Conservation (phyloP, 2,113 vertebrate genomes). For the Labrus mixtus region DNA sequence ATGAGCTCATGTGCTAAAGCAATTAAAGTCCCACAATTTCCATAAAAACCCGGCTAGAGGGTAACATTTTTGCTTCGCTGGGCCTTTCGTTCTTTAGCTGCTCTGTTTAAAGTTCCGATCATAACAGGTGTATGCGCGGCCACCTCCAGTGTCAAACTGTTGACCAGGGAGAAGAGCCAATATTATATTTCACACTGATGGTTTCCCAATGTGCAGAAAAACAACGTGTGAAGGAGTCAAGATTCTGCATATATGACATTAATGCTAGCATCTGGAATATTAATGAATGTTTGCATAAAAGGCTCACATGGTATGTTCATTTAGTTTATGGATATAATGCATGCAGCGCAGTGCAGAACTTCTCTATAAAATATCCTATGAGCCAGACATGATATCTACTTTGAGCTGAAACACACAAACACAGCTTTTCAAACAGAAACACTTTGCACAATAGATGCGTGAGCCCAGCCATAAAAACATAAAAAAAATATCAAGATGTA, state of each 20-base stretch:
- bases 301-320: constrained; percentile 62
- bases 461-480: no score
- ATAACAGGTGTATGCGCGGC: constrained; percentile 56
- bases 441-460: no score
- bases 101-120: constrained; percentile 23
- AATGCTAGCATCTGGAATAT: constrained; percentile 62
- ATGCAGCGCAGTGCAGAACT: constrained; percentile 31
- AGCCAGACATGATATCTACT: constrained; percentile 40
- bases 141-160: constrained; percentile 45
- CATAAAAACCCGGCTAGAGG: constrained; percentile 35
- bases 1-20: constrained; percentile 47
- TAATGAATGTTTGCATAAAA: constrained; percentile 60
- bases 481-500: no score
- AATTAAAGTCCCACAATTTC: constrained; percentile 40
- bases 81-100: constrained; percentile 23
- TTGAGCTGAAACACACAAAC: not conserved
- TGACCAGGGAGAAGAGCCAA: constrained; percentile 46
- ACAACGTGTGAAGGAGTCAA: constrained; percentile 35
- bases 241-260: constrained; percentile 45
- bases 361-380: constrained; percentile 19
- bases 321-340: constrained; percentile 11
- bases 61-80: constrained; percentile 36
- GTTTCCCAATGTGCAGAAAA: constrained; percentile 54
- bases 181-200: constrained; percentile 66
- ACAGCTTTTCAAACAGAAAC: no score